Evolutionary conservation across 2,888 invertebrate species (phyloP), one percentile per base, ranked within the genome.

Genomic region (Drosophila lacicola): DNA sequence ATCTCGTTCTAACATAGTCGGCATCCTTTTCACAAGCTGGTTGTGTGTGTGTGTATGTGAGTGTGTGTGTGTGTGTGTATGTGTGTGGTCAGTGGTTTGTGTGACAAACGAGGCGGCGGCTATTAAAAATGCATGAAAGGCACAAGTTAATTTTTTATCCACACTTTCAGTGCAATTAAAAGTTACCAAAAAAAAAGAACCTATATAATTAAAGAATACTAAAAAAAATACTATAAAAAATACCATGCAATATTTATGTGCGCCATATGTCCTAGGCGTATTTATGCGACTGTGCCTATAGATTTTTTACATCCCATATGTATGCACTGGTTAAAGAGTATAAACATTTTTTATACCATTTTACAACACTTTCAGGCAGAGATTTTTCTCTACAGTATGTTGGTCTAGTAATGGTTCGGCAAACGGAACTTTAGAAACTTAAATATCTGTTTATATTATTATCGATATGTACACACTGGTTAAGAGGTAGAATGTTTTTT

Each of bases 81-180:
- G 50, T 69, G 62, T 78, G 80, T 45, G 75, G 79, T 76, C 64
- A 69, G 75, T 47, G 76, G 80, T 54, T 60, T 49, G 55, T 60
- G 45, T 67, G 77, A 65, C 55, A 70, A 63, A 49, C 70, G 54
- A 63, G 56, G 46, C 49, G 49, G 13, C 53, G 62, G 68, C 71
- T 73, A 89, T 85, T 85, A 84, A 89, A 88, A 88, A 84, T 89
- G 68, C 82, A 89, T 84, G 74, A 85, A 84, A 76, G 82, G 73
- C 80, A 85, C 66, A 74, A 89, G 73, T 89, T 89, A 74, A 89
- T 75, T 80, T 89, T 89, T 88, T 85, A 72, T 77, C 68, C 72
- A 70, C 86, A 78, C 72, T 88, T 89, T 75, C 67, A 74, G 70
- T 74, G 86, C 86, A 88, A 85, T 84, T 83, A 83, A 83, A 81